Conservation (phyloP, 2,113 vertebrate genomes). For the Smithornis capensis region DNA sequence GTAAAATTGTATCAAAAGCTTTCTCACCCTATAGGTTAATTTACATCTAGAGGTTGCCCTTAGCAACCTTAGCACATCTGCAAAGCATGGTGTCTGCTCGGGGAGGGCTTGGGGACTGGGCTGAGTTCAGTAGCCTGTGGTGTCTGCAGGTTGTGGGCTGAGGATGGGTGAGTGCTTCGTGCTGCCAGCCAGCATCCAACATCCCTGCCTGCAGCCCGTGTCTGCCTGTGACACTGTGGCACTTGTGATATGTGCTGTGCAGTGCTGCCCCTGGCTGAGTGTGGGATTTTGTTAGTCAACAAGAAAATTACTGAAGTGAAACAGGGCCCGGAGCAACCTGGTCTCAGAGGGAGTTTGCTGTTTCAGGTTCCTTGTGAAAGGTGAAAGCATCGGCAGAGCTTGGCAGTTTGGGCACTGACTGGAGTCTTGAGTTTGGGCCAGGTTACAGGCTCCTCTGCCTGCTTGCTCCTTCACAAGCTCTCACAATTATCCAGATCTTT, state of each 20-base stretch:
- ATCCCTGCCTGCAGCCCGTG: accelerated
- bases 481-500: neutral
- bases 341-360: neutral
- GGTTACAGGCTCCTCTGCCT: neutral
- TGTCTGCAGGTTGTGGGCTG: neutral
- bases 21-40: neutral
- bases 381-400: neutral
- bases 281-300: neutral
- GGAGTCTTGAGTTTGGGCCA: neutral
- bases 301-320: neutral
- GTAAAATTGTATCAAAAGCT: neutral
- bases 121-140: neutral
- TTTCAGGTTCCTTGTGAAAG: neutral
- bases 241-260: neutral
- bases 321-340: neutral
- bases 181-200: neutral
- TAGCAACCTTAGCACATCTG: neutral
- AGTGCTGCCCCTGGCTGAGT: neutral
- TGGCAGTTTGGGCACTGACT: neutral
- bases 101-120: neutral
- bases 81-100: neutral
- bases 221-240: accelerated
- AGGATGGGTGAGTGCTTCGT: accelerated
- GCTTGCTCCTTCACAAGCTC: neutral
- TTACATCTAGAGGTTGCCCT: neutral